Evolutionary conservation across 2,888 invertebrate genomes (phyloP).

Genomic region (Eristalis intricaria): DNA sequence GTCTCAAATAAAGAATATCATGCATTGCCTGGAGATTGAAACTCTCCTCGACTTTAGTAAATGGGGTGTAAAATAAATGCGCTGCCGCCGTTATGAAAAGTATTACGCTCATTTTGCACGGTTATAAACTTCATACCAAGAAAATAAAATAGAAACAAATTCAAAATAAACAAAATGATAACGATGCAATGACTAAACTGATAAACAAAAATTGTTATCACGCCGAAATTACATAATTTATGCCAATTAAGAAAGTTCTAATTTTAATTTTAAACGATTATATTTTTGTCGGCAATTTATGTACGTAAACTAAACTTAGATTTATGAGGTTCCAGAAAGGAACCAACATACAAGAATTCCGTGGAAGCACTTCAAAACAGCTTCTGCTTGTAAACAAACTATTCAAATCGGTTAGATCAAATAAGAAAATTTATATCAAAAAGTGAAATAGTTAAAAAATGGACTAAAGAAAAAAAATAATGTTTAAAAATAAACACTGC

Average conservation of each 20-base stretch:
- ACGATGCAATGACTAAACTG: slow-evolving; percentile 17
- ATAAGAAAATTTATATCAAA: slow-evolving; percentile 41
- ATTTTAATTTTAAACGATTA: slow-evolving; percentile 2
- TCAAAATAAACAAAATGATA: slow-evolving; percentile 18
- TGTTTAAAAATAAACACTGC: slow-evolving; percentile 63
- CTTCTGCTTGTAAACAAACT: background rate
- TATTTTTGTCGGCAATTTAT: slow-evolving; percentile 4
- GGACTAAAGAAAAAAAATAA: slow-evolving; percentile 18
- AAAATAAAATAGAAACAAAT: background rate
- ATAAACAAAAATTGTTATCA: slow-evolving; percentile 42
- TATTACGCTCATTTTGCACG: slow-evolving; percentile 86
- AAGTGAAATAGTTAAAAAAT: slow-evolving; percentile 29
- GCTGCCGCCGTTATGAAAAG: slow-evolving; percentile 88
- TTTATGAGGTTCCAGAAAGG: slow-evolving; percentile 2
- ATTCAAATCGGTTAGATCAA: slow-evolving; percentile 6
- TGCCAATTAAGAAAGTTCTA: slow-evolving; percentile 4
- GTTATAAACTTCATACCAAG: background rate
- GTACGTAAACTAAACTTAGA: slow-evolving; percentile 18
- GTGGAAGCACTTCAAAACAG: background rate
- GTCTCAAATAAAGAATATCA: slow-evolving; percentile 94
- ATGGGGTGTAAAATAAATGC: slow-evolving; percentile 94
- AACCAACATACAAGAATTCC: background rate
- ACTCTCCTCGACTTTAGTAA: slow-evolving; percentile 99
- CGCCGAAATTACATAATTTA: slow-evolving; percentile 55
- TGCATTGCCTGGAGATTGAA: slow-evolving; percentile 99